Percentiles rank a stretch among this genome's conserved stretches.
phyloP scores from a whole-genome alignment of 2,888 invertebrate genomes.

The Coleophora flavipennella region DNA sequence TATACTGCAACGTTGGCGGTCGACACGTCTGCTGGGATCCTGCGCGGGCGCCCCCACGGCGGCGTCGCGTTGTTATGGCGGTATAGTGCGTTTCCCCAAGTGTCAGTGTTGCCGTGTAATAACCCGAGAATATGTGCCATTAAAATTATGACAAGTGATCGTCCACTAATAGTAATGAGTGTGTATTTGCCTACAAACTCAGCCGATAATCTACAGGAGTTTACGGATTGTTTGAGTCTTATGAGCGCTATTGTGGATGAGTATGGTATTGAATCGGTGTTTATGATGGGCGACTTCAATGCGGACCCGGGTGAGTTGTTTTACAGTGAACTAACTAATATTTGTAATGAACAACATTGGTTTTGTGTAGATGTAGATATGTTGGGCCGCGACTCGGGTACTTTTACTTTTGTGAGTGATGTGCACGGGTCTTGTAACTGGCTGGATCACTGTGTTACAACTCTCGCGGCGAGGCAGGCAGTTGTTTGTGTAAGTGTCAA shows the following conservation, averaged over 20 bases:
- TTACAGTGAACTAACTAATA: not conserved
- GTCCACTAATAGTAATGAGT: not conserved
- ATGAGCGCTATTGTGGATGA: not conserved
- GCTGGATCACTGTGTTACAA: not conserved
- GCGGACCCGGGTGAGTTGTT: not conserved
- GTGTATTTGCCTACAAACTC: not conserved
- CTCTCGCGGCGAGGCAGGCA: not conserved
- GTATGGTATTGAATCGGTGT: not conserved
- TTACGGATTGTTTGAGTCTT: not conserved
- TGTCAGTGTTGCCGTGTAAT: not conserved
- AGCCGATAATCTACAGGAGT: not conserved
- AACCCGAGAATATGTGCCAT: not conserved
- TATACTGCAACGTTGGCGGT: not conserved
- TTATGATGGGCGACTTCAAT: not conserved
- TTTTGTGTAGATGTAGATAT: not conserved
- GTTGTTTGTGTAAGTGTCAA: not conserved
- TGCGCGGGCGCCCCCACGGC: not conserved
- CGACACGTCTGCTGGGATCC: not conserved
- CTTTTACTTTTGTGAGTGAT: not conserved
- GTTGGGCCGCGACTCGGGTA: not conserved
- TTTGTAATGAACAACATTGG: not conserved
- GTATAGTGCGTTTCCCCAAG: not conserved
- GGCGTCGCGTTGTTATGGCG: not conserved
- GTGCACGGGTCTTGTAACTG: not conserved
- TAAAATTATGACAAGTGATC: not conserved